A percentile compares a stretch with the other conserved stretches of the same genome.
Evolutionary conservation across 2,113 vertebrate genomes (phyloP).

Genomic region (Melospiza georgiana): DNA sequence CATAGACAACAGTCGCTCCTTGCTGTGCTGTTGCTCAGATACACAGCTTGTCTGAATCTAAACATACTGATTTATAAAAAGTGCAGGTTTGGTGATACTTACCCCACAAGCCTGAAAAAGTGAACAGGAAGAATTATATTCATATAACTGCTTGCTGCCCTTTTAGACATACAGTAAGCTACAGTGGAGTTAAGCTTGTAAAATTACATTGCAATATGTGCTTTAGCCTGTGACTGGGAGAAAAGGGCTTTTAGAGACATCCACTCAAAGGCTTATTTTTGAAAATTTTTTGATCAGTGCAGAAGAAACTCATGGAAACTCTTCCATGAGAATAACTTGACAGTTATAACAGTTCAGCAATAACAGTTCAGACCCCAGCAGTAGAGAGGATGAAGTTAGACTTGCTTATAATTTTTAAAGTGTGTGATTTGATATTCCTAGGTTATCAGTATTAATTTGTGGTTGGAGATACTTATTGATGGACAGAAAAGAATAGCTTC

Average conservation of each 20-base stretch:
- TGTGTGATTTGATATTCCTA: not conserved
- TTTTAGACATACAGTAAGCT: not conserved
- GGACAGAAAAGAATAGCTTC: not conserved
- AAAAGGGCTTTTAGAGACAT: not conserved
- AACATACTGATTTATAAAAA: slow-evolving; percentile 53
- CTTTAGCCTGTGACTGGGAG: not conserved
- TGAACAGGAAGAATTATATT: not conserved
- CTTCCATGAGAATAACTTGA: not conserved
- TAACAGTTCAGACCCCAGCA: not conserved
- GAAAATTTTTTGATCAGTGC: not conserved
- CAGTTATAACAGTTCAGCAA: no score
- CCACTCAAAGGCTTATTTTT: not conserved
- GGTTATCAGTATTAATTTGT: not conserved
- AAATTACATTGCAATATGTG: not conserved
- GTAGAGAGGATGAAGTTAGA: not conserved
- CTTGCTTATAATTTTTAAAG: not conserved
- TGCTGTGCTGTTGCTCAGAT: slow-evolving; percentile 59
- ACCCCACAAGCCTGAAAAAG: not conserved
- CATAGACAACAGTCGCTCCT: slow-evolving; percentile 32
- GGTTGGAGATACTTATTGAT: not conserved
- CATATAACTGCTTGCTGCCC: not conserved
- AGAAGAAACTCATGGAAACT: not conserved
- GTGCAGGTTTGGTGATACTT: slow-evolving; percentile 20
- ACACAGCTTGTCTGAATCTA: slow-evolving; percentile 55
- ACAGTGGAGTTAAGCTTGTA: not conserved